Evolutionary conservation across 1,140 invertebrate genomes (phyloP), one percentile per base, ranked within the genome.

Genomic region (Charaxes varanes): DNA sequence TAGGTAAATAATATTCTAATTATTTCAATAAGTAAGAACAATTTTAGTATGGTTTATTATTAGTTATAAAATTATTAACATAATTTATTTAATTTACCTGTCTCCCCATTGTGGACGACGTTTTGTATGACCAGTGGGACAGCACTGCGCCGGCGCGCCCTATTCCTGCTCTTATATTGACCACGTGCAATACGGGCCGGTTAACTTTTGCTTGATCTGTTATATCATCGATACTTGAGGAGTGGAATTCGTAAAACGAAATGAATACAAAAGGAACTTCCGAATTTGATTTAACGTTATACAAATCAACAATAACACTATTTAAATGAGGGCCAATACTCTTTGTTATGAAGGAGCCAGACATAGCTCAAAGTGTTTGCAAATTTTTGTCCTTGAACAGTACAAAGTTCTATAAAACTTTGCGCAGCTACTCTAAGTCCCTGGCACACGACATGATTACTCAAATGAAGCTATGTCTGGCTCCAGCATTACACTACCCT

Each of bases 41-140:
- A n/a, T n/a, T n/a, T n/a, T n/a, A n/a, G n/a, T n/a, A n/a, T n/a
- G n/a, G n/a, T n/a, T n/a, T n/a, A n/a, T n/a, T n/a, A n/a, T n/a
- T n/a, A n/a, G 5, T 31, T 14, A 31, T 12, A 32, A 6, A 4
- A 14, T 7, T 34, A 22, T n/a, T 18, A 31, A 23, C 17, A 12
- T 18, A 16, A 17, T 17, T 32, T 15, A 32, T 41, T 37, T 21
- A 23, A 41, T 30, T 48, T 71, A 82, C 78, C 78, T 79, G 55
- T 64, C 58, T 68, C 73, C 71, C 63, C 78, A 79, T 78, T 24
- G 38, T 63, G 47, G 56, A 32, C 34, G 57, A 57, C 54, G 55
- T 58, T 56, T 40, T 31, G 41, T 52, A 19, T 33, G 49, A 59
- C 53, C 62, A 42, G 59, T 26, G 56, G 59, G 47, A 50, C 45